Base-by-base conservation (phyloP, 2,888 invertebrate genomes). In the Eupithecia tripunctaria region DNA sequence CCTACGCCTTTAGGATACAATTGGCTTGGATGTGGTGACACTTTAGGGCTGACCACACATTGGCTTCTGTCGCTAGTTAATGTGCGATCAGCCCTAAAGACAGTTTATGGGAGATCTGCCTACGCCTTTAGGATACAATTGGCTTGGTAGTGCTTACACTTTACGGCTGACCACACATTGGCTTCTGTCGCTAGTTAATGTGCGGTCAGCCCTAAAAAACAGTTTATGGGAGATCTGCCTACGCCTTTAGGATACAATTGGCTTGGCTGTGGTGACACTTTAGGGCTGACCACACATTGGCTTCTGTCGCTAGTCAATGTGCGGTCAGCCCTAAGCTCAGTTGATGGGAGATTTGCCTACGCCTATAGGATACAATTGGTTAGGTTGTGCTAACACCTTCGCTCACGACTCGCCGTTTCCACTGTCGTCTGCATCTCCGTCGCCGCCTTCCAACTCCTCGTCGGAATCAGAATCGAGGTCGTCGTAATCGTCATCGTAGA, bases 401-500 rank as follows among this genome's bases (percentile, higher is more conserved):
- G 63, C 96, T 97, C 97, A 97, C 96, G 97, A 97, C 95, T 98
- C 98, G 79, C 98, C 98, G 93, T 98, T 98, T 81, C 98, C 98
- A 92, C 98, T 98, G 91, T 98, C 98, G 88, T 98, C 98, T 71
- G 96, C 98, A 84, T 97, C 97, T 51, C 96, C 97, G 69, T 96
- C 97, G 70, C 96, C 96, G 71, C 96, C 96, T 76, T 96, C 96
- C 81, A 96, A 95, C 84, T 96, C 96, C 86, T 96, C 92, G 76
- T 94, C 93, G 0, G 92, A 96, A 84, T 97, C 96, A 2, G 96
- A 95, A 83, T 96, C 96, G 79, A 98, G 95, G 88, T 98, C 98
- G 87, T 98, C 98, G 89, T 98, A 98, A 88, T 98, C 98, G 89
- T 98, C 98, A 86, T 98, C 98, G 94, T 99, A 99, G 93, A 98